Evolutionary conservation across 2,888 invertebrate genomes (phyloP).

Genomic region (Dioctria rufipes): DNA sequence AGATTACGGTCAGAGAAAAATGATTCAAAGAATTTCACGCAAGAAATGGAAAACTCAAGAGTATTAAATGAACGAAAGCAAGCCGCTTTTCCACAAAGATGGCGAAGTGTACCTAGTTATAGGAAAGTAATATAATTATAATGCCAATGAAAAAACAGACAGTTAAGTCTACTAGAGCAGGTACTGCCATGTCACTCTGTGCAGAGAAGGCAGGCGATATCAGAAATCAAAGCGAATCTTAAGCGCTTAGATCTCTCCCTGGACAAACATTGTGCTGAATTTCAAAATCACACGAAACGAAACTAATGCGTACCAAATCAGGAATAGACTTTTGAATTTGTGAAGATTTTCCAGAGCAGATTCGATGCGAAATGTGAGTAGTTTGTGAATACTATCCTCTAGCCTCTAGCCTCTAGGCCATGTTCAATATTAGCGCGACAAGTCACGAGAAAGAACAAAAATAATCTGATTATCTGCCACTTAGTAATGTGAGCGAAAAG

Average conservation of each 20-base stretch:
- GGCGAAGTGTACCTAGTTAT: not conserved
- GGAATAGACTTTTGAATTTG: not conserved
- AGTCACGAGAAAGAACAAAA: conserved; percentile 44
- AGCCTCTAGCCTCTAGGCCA: not conserved
- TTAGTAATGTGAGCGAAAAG: conserved; percentile 28
- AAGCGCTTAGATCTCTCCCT: not conserved
- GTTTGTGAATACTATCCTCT: not conserved
- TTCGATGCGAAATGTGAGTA: not conserved
- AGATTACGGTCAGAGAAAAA: conserved; percentile 22
- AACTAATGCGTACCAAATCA: conserved; percentile 3
- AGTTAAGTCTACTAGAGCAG: not conserved
- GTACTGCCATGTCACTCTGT: not conserved
- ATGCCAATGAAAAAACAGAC: not conserved
- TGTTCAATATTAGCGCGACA: conserved; percentile 42
- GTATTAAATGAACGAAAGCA: conserved; percentile 37
- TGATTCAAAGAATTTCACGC: conserved; percentile 16
- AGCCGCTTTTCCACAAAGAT: conserved; percentile 23
- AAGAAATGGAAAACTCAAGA: conserved; percentile 2
- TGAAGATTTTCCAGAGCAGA: not conserved
- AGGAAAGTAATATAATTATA: conserved; percentile 17
- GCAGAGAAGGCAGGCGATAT: not conserved
- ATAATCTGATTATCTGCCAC: conserved; percentile 47
- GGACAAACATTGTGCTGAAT: not conserved
- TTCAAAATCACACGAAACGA: not conserved
- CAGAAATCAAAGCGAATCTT: not conserved